Evolutionary conservation across 2,888 invertebrate species (phyloP).

Genomic region (Agriopis leucophaearia): DNA sequence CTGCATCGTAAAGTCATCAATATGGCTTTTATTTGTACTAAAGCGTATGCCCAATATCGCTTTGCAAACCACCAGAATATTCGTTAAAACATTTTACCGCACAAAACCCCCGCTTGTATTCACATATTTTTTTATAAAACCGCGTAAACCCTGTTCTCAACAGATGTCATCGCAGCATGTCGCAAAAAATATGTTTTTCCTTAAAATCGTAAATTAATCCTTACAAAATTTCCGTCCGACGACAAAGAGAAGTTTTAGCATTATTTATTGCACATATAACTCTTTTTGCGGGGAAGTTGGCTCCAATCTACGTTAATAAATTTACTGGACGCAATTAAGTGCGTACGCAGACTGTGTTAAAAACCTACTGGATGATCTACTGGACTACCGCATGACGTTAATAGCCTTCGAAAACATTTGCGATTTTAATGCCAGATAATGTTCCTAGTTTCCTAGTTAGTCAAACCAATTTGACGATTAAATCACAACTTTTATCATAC

Average conservation of each 20-base stretch:
- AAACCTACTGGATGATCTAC: slow-evolving; percentile 46
- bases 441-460: too few species aligned
- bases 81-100: slow-evolving; percentile 14
- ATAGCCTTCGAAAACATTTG: neutral
- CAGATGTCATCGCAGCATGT: slow-evolving; percentile 37
- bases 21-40: neutral
- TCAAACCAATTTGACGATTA: too few species aligned
- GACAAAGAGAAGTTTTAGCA: slow-evolving; percentile 56
- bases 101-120: slow-evolving; percentile 10
- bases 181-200: slow-evolving; percentile 38
- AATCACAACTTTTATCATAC: too few species aligned
- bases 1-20: slow-evolving; percentile 6
- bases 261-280: slow-evolving; percentile 65
- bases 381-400: slow-evolving; percentile 36
- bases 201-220: slow-evolving; percentile 42
- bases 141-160: slow-evolving; percentile 32
- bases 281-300: slow-evolving; percentile 66
- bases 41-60: neutral
- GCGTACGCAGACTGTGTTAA: slow-evolving; percentile 56
- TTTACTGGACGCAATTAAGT: slow-evolving; percentile 64
- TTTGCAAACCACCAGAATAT: slow-evolving; percentile 2
- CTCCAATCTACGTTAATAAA: slow-evolving; percentile 65
- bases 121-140: slow-evolving; percentile 27
- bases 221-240: slow-evolving; percentile 34
- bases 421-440: neutral